Base-by-base conservation (phyloP, 2,888 invertebrate genomes). In the Pseudococcus longispinus region DNA sequence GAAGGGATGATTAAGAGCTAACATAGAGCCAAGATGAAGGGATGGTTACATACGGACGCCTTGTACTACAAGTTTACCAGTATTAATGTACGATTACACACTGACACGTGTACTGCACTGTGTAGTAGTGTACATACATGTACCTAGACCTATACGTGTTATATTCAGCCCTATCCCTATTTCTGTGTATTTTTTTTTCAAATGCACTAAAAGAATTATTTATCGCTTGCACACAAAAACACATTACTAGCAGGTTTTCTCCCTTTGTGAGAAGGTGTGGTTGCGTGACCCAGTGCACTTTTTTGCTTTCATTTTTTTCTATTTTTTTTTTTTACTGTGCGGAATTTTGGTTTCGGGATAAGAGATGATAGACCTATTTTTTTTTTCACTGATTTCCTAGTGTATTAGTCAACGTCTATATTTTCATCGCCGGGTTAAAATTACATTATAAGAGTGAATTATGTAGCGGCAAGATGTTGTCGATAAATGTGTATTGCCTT, bases 151-250 rank as follows among this genome's bases (percentile, higher is more conserved):
- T 9, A n/a, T n/a, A 20, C 51, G 44, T 51, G 51, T 5, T 51
- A n/a, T n/a, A 51, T 51, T 1, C 51, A n/a, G 20, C 55, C 55
- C 55, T 55, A 20, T 55, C 11, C 20, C 13, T 55, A 6, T 55
- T 55, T 55, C 11, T 55, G 5, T 55, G n/a, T 60, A 1, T 70
- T 60, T 60, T 23, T 60, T 60, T 60, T 60, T 60, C 23, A 23
- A 70, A 70, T 70, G 70, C 70, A 70, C 29, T 70, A 70, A 70
- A 70, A 70, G 70, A 70, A 70, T 70, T 70, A 70, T 70, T 70
- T 70, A 70, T 70, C 70, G 70, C 9, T 70, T 70, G 29, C 70
- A 70, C 15, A 70, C 26, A 26, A 15, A 29, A 26, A 70, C 70
- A 18, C 70, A 65, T 65, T 65, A 55, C 55, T 6, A 55, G 55